Percentiles rank a stretch among this genome's conserved stretches.
Conservation (phyloP, 2,797 vertebrate genomes). For the Huso huso region DNA sequence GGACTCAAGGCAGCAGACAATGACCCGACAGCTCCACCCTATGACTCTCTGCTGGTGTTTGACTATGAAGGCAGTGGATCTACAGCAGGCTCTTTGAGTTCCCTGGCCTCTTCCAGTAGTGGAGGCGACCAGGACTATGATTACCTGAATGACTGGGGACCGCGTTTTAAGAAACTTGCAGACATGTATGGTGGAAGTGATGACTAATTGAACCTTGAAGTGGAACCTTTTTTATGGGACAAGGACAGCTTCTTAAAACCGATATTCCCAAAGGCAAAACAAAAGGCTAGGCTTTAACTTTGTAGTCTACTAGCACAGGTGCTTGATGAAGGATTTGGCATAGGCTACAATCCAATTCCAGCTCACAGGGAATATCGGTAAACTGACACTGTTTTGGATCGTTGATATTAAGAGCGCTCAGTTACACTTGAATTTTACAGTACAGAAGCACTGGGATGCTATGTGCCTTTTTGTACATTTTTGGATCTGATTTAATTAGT, state of each 20-base stretch:
- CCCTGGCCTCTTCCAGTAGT: slow-evolving; percentile 94
- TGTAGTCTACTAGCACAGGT: slow-evolving; percentile 94
- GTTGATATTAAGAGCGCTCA: slow-evolving; percentile 79
- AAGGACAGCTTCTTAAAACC: slow-evolving; percentile 79
- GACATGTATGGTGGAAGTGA: slow-evolving; percentile 96
- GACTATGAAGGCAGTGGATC: slow-evolving; percentile 97
- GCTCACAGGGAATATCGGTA: slow-evolving; percentile 78
- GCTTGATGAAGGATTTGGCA: slow-evolving; percentile 90
- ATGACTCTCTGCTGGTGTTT: slow-evolving; percentile 95
- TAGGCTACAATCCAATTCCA: slow-evolving; percentile 77
- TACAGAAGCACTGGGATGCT: slow-evolving; percentile 99
- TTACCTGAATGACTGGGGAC: slow-evolving; percentile 98
- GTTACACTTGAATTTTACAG: slow-evolving; percentile 99
- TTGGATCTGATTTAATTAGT: slow-evolving; percentile 93
- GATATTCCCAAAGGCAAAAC: slow-evolving; percentile 76
- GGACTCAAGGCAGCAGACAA: slow-evolving; percentile 97
- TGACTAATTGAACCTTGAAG: slow-evolving; percentile 69
- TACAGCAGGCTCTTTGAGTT: slow-evolving; percentile 92
- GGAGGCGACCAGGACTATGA: slow-evolving; percentile 97
- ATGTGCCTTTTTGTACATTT: slow-evolving; percentile 99
- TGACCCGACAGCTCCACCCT: slow-evolving; percentile 90
- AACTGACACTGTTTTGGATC: slow-evolving; percentile 80
- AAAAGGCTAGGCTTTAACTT: slow-evolving; percentile 93
- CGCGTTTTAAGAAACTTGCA: slow-evolving; percentile 95
- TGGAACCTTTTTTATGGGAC: slow-evolving; percentile 69